Percentiles rank a stretch among this genome's conserved stretches.
Evolutionary conservation across 2,113 vertebrate genomes (phyloP).

Genomic region (Mystacornis crossleyi): DNA sequence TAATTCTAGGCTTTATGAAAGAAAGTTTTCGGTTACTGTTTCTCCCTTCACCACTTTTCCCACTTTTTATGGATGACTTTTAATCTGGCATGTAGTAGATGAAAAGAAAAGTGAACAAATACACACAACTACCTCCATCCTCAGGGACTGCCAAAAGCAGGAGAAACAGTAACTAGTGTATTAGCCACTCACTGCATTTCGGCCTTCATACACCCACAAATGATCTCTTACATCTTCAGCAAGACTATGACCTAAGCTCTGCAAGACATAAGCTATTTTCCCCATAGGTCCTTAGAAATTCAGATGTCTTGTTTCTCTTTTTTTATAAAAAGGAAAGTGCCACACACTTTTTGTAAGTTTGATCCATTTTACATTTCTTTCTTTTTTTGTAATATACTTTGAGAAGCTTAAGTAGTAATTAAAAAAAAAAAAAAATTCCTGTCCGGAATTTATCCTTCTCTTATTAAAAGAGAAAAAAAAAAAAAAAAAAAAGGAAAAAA

Average conservation of each 20-base stretch:
- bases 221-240: not conserved
- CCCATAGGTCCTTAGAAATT: not conserved
- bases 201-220: not conserved
- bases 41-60: not conserved
- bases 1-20: not conserved
- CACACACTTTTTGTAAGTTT: not conserved
- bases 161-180: not conserved
- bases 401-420: not conserved
- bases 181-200: not conserved
- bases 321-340: not conserved
- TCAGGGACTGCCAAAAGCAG: not conserved
- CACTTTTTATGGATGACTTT: not conserved
- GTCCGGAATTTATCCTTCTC: not conserved
- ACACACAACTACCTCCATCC: not conserved
- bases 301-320: not conserved
- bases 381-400: not conserved
- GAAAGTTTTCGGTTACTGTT: not conserved
- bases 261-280: not conserved
- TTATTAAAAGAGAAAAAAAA: not conserved
- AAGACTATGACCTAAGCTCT: not conserved
- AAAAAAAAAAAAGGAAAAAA: no score
- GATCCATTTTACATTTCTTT: not conserved
- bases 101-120: not conserved
- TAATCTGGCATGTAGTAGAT: not conserved
- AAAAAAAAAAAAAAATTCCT: not conserved